Conservation (phyloP, 1,140 invertebrate species). For the Habropoda laboriosa region DNA sequence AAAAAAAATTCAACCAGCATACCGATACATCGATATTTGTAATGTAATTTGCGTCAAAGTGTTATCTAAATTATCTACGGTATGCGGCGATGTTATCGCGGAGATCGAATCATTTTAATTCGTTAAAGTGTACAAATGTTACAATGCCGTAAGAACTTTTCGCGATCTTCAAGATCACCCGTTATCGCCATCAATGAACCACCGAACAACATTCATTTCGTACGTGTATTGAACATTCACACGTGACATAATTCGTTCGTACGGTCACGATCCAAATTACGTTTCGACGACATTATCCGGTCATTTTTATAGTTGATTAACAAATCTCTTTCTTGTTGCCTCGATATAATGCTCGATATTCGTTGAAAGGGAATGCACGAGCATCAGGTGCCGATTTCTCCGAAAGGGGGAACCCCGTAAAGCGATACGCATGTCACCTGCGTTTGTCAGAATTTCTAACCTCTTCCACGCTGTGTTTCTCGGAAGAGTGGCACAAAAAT, state of each 20-base stretch:
- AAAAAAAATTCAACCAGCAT: too few relatives aligned
- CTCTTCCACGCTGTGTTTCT: slow-evolving; percentile 10
- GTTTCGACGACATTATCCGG: not conserved
- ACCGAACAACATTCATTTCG: too few relatives aligned
- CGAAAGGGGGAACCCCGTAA: slow-evolving; percentile 39
- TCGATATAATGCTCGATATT: slow-evolving; percentile 54
- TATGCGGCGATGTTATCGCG: not conserved
- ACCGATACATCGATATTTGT: not conserved
- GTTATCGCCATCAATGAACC: not conserved
- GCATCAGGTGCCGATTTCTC: slow-evolving; percentile 53
- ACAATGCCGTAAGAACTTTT: not conserved
- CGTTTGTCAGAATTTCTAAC: slow-evolving; percentile 30
- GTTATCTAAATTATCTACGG: not conserved
- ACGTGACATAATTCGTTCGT: not conserved
- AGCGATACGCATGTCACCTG: slow-evolving; percentile 31
- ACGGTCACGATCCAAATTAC: not conserved
- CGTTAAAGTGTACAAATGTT: not conserved
- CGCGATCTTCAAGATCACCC: not conserved
- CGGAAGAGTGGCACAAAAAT: slow-evolving; percentile 15
- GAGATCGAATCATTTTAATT: not conserved
- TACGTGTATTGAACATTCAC: slow-evolving; percentile 7
- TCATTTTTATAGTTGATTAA: slow-evolving; percentile 6
- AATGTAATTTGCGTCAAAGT: not conserved
- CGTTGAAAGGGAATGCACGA: slow-evolving; percentile 48
- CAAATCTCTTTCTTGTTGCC: slow-evolving; percentile 45